Evolutionary conservation across 2,888 invertebrate species (phyloP), one percentile per base, ranked within the genome.

Genomic region (Camptogramma bilineatum): DNA sequence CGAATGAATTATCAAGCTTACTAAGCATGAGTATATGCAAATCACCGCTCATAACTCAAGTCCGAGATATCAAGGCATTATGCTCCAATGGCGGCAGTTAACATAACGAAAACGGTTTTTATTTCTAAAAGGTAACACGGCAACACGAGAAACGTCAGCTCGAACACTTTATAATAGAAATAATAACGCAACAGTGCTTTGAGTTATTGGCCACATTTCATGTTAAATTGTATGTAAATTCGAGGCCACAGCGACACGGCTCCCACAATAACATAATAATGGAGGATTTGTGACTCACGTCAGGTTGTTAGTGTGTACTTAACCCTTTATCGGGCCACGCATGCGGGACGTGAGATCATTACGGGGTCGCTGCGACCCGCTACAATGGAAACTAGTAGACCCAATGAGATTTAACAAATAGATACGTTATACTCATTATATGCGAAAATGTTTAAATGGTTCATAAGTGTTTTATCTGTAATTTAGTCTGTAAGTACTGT

Each of bases 231-330:
- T 92, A 92, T 92, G 92, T 92, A 91, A 92, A 92, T 92, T 88
- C 77, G 85, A 83, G 84, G 84, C 85, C 87, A 82, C 85, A 81
- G 78, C 87, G 89, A 88, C 90, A 87, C 81, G 88, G 91, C 89
- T 90, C 88, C 91, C 89, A 91, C 92, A 92, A 92, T 91, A 92
- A 92, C 92, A 92, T 91, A 91, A 92, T 92, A 93, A 92, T 91
- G 88, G 90, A 85, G 87, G 91, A 91, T 91, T 92, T 91, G 92
- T 92, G 88, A 91, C 85, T 92, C 92, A 92, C 91, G 92, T 91
- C 88, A 89, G 87, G 90, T 90, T 90, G 91, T 92, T 91, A 91
- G 90, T 90, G 85, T 90, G 89, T 91, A 91, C 90, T 93, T 92
- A 93, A 92, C 92, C 92, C 92, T 92, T 92, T 91, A 93, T 92